phyloP scores from a whole-genome alignment of 2,888 invertebrate species.

The Dascillus cervinus region DNA sequence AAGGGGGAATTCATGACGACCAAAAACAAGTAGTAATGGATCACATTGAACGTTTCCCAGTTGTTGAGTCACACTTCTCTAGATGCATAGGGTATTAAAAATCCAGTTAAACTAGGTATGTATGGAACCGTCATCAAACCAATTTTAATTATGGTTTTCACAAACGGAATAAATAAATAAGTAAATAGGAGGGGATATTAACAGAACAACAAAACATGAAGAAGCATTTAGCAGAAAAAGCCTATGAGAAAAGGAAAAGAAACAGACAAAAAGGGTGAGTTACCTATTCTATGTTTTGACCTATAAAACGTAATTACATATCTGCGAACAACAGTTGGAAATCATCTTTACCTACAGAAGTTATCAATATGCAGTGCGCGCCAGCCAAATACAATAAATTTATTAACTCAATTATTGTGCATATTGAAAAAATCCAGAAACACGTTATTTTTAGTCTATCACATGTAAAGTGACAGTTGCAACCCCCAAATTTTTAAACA shows the following conservation, averaged over 20 bases:
- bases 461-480: slow-evolving; percentile 21
- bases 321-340: slow-evolving; percentile 11
- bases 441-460: too few species aligned
- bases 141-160: slow-evolving; percentile 16
- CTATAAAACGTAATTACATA: slow-evolving; percentile 19
- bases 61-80: background rate
- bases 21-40: background rate
- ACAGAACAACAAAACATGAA: slow-evolving; percentile 6
- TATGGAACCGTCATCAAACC: slow-evolving; percentile 12
- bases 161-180: slow-evolving; percentile 10
- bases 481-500: too few species aligned
- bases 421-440: too few species aligned
- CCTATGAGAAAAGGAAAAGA: slow-evolving; percentile 1
- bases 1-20: background rate
- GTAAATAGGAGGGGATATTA: slow-evolving; percentile 8
- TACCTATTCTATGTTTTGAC: slow-evolving; percentile 7
- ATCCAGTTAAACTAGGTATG: slow-evolving; percentile 10
- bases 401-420: too few species aligned
- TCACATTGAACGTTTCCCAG: background rate
- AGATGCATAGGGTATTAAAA: background rate
- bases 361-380: slow-evolving; percentile 16
- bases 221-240: slow-evolving; percentile 8
- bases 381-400: slow-evolving; percentile 13
- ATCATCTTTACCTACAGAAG: slow-evolving; percentile 13
- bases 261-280: slow-evolving; percentile 5